phyloP scores from a whole-genome alignment of 1,140 invertebrate genomes.

The Drosophila chauvacae region DNA sequence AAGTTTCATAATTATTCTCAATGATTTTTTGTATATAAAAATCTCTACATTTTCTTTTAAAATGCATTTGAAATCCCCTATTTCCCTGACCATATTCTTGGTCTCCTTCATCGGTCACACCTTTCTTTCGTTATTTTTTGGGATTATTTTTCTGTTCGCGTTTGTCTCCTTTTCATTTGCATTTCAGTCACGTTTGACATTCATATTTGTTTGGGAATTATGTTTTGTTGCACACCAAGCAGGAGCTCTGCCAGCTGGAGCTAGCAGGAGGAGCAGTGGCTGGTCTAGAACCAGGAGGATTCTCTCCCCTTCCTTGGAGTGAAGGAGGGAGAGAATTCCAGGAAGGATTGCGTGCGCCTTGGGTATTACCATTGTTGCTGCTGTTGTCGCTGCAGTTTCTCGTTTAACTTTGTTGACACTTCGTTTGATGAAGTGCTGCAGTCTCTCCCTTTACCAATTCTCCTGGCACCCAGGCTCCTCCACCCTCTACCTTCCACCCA shows the following conservation, averaged over 20 bases:
- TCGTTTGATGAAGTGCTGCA: constrained; percentile 67
- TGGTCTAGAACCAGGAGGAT: neutral
- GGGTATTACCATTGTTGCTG: constrained; percentile 60
- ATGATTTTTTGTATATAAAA: neutral
- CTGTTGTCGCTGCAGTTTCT: constrained; percentile 66
- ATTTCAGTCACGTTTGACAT: constrained; percentile 80
- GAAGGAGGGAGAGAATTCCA: constrained; percentile 7
- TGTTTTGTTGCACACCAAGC: constrained; percentile 44
- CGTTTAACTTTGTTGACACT: constrained; percentile 77
- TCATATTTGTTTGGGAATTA: constrained; percentile 78
- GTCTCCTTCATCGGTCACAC: constrained; percentile 3
- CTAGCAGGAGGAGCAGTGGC: constrained; percentile 2
- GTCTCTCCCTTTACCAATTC: constrained; percentile 27
- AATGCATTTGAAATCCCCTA: neutral
- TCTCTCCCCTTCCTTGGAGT: no score
- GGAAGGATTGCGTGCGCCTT: constrained; percentile 56
- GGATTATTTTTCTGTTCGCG: constrained; percentile 16
- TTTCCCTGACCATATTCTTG: neutral
- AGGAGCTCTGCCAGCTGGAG: neutral
- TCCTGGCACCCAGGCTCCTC: constrained; percentile 4
- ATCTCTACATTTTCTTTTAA: neutral
- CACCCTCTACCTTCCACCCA: neutral
- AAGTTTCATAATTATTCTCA: neutral
- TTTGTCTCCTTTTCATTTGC: constrained; percentile 43
- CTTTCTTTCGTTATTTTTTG: constrained; percentile 7